Percentiles rank a stretch among this genome's conserved stretches.
These are phyloP conservation scores for Notechis scutatus DNA, from an alignment of 2,113 vertebrate genomes.

Conservation along the genomic window DNA sequence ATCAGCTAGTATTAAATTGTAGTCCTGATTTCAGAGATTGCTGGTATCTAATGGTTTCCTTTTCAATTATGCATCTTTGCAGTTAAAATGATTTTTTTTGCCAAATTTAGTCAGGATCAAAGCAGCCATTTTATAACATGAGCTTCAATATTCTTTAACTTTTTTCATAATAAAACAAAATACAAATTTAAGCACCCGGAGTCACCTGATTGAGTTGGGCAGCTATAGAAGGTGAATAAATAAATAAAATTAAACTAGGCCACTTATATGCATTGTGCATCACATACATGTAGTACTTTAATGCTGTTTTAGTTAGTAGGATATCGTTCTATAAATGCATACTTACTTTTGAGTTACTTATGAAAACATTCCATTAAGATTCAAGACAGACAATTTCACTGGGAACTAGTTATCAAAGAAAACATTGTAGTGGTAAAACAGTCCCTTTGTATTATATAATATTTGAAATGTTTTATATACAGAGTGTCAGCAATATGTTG, in stretches of 20 bases:
- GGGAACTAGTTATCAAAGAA: background rate
- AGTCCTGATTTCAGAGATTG: background rate
- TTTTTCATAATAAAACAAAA: background rate
- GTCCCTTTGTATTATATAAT: background rate
- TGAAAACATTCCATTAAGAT: background rate
- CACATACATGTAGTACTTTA: background rate
- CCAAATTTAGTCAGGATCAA: background rate
- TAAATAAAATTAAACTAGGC: background rate
- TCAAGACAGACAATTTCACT: background rate
- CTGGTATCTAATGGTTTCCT: background rate
- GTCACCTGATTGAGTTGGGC: background rate
- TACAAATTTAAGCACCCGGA: background rate
- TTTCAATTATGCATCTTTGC: background rate
- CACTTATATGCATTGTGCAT: background rate
- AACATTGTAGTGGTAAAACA: background rate
- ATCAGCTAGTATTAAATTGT: background rate
- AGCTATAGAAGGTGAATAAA: background rate
- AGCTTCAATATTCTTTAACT: background rate
- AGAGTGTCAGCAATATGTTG: background rate
- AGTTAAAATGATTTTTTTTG: constrained; percentile 6
- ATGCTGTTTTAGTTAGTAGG: background rate
- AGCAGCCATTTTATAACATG: constrained; percentile 2
- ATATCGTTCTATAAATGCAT: background rate
- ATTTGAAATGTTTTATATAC: background rate
- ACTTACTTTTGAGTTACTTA: background rate